Conservation (phyloP, 1,140 invertebrate genomes). For the Wiebesia pumilae region DNA sequence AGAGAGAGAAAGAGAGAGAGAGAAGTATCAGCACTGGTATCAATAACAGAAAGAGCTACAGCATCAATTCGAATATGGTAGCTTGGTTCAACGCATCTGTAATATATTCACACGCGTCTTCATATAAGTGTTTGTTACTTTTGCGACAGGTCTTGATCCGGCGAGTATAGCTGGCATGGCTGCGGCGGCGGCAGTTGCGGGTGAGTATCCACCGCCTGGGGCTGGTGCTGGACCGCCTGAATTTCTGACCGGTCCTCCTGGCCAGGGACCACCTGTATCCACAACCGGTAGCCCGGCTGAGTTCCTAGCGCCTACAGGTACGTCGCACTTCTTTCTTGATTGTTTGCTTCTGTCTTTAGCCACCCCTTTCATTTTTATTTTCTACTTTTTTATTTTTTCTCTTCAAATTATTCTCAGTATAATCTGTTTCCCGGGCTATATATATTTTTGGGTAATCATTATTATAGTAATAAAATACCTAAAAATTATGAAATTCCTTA, state of each 20-base stretch:
- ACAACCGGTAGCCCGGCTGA: constrained; percentile 73
- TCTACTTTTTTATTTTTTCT: neutral
- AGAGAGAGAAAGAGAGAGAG: neutral
- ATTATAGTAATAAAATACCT: too few species aligned
- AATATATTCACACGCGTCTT: neutral
- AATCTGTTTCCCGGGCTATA: too few species aligned
- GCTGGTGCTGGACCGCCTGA: constrained; percentile 77
- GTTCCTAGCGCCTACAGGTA: constrained; percentile 74
- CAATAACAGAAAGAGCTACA: neutral
- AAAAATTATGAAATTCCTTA: too few species aligned
- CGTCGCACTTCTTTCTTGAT: constrained; percentile 47
- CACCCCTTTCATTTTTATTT: neutral
- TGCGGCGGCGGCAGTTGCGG: constrained; percentile 78
- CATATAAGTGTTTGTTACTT: neutral
- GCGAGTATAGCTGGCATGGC: constrained; percentile 81
- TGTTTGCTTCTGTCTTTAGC: neutral
- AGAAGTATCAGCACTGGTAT: neutral
- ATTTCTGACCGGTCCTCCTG: constrained; percentile 77
- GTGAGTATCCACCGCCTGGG: constrained; percentile 80
- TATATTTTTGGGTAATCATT: too few species aligned
- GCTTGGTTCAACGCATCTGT: neutral
- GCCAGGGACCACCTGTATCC: constrained; percentile 77
- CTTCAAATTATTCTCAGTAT: too few species aligned
- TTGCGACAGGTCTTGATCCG: constrained; percentile 77
- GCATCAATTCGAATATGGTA: neutral